Base-by-base conservation (phyloP, 2,797 vertebrate species). In the Chiloscyllium punctatum region DNA sequence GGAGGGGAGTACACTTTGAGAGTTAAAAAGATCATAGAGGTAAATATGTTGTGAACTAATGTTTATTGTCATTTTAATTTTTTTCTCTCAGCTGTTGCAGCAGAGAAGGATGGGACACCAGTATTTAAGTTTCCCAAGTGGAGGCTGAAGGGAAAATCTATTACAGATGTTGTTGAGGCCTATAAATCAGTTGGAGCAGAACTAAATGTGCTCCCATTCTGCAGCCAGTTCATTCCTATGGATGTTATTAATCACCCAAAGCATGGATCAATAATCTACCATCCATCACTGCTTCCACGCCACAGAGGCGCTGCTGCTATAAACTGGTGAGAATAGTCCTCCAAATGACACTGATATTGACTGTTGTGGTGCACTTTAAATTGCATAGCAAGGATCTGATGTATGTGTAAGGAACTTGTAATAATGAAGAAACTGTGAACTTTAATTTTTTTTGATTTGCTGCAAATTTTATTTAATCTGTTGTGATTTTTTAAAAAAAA, bases 221-320 rank as follows among this genome's bases (percentile, higher is more conserved):
- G 98, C 96, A 98, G 98, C 0, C 98, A 99, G 97, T 99, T 98
- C 96, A 98, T 99, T 96, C 98, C 98, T 94, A 99, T 98, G 98
- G 98, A 98, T 94, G 97, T 99, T 95, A 99, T 98, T 94, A 97
- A 98, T 16, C 94, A 96, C 91, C 98, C 98, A 8, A 97, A 97
- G 96, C 97, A 98, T 0, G 98, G 98, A 33, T 99, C 98, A 95
- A 98, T 99, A 96, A 98, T 99, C 96, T 99, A 99, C 96, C 98
- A 99, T 96, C 98, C 98, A 0, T 99, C 98, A 33, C 97, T 98
- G 96, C 97, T 99, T 88, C 98, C 98, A 88, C 98, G 97, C 30
- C 98, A 99, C 96, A 97, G 98, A 96, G 98, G 98, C 95, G 98
- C 98, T 87, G 98, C 98, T 87, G 98, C 98, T 96, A 98, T 99